Evolutionary conservation across 2,888 invertebrate genomes (phyloP), one percentile per base, ranked within the genome.

Genomic region (Cyaniris semiargus): DNA sequence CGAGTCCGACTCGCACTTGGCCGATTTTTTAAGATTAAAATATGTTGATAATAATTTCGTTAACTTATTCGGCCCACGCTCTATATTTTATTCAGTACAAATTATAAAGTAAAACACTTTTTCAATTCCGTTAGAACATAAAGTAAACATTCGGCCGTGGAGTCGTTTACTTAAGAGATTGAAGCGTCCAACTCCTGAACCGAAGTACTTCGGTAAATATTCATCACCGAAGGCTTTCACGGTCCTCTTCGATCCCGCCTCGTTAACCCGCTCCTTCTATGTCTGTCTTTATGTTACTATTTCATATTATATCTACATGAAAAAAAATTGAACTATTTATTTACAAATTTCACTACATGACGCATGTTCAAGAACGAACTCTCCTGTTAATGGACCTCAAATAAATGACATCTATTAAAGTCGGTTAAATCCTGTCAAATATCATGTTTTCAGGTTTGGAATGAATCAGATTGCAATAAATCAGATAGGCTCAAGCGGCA

Each of bases 51-150:
- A n/a, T 21, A 8, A 10, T n/a, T 58, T 21, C 21, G 1, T 58
- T 21, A n/a, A 58, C 21, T 21, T 58, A 21, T 8, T n/a, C n/a
- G n/a, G 18, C 3, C 58, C 10, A 56, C 7, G 56, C n/a, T 58
- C 8, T 21, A 58, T n/a, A n/a, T n/a, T 58, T 58, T 21, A 5
- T 53, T 18, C 53, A 53, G 53, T 58, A 21, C 58, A 27, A 66
- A 66, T 23, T 66, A 66, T 66, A 66, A 66, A 66, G 23, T 1
- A 23, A 66, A 23, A 7, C 10, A 60, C 10, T 66, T 31, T 66
- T 66, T 66, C 66, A 66, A 66, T 66, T 66, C 15, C 66, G 27
- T 27, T 66, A 31, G 27, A 66, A 66, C 66, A 66, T 66, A 27
- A 66, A 66, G 66, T 66, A 66, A 66, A 66, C 18, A 66, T 8